Conservation (phyloP, 2,113 vertebrate species). For the Polypterus senegalus region DNA sequence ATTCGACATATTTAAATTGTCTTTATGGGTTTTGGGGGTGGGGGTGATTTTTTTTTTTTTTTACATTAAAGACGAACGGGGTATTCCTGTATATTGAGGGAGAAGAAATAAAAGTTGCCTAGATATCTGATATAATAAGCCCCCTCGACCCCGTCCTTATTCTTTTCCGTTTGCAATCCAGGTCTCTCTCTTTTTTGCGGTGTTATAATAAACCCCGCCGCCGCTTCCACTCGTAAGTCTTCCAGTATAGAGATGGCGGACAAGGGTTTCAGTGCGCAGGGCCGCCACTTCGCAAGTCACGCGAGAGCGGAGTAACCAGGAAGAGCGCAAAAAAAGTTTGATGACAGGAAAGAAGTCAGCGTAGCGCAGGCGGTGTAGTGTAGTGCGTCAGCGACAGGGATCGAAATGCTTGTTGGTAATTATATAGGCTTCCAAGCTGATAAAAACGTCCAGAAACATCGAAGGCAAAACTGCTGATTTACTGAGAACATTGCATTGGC, state of each 20-base stretch:
- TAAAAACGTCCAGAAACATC: background rate
- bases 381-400: background rate
- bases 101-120: no score
- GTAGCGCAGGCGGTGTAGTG: no score
- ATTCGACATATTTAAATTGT: slow-evolving; percentile 77
- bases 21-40: slow-evolving; percentile 16
- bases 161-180: background rate
- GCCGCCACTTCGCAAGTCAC: slow-evolving; percentile 28
- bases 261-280: slow-evolving; percentile 54
- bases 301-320: background rate
- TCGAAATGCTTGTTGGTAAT: background rate
- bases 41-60: no score
- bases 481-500: background rate
- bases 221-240: slow-evolving; percentile 14
- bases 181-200: background rate
- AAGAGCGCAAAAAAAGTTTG: background rate
- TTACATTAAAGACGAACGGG: no score
- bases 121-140: no score
- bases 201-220: slow-evolving; percentile 1
- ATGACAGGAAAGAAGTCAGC: background rate
- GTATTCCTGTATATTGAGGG: no score
- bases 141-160: no score
- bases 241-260: slow-evolving; percentile 49
- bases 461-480: background rate
- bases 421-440: background rate